Evolutionary conservation across 2,888 invertebrate genomes (phyloP), one percentile per base, ranked within the genome.

Genomic region (Pimpla rufipes): DNA sequence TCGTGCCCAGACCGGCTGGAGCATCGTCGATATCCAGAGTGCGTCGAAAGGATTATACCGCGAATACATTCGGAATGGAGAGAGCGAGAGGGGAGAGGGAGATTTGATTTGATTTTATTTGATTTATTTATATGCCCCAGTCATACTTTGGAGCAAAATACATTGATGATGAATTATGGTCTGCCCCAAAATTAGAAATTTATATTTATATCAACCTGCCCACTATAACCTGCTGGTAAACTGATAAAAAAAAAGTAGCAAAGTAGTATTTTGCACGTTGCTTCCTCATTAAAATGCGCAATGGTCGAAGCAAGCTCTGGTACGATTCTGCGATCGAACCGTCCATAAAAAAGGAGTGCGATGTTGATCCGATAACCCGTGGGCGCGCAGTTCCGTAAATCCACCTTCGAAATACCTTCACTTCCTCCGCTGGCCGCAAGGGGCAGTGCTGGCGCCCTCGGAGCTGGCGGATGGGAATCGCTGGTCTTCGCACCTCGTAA

Each of bases 291-390:
- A 87, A 83, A 86, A 68, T 42, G 29, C 62, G 57, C 66, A 21
- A 77, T 64, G 70, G 45, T 64, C 62, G 40, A 55, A 23, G 59
- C 57, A 45, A 75, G 50, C 67, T 13, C 74, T 71, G 4, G 21
- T 13, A 18, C 67, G 70, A 77, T 76, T 77, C 81, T 77, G 47
- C 75, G 73, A 45, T 55, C 42, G 55, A 18, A 50, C 52, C 57
- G 47, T 50, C 74, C 73, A 79, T 81, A 78, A 78, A 82, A 81
- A 71, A 79, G 84, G 57, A 71, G 66, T 18, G 59, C n/a, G 55
- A 84, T 81, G 83, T 80, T 78, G 79, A 52, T 73, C 75, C 77
- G 87, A 87, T 87, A 87, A 85, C 85, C 81, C 62, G 18, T 40
- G 42, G 45, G 52, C 55, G 23, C 47, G 29, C 47, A 37, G 37